phyloP scores from a whole-genome alignment of 1,140 invertebrate species.

The Sipha flava region DNA sequence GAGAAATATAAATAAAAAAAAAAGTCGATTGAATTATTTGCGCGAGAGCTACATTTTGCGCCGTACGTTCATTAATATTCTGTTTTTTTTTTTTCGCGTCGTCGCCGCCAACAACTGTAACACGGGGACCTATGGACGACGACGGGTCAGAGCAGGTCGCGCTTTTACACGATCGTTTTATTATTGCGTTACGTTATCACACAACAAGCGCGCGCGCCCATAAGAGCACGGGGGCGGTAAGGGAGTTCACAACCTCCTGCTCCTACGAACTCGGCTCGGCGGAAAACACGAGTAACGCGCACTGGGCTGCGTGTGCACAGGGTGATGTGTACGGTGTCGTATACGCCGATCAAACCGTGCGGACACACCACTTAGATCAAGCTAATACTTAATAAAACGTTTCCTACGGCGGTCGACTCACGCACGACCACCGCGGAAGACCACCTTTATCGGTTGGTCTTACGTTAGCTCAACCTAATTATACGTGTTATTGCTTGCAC shows the following conservation, averaged over 20 bases:
- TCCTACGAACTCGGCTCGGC: not conserved
- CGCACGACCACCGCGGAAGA: too few relatives aligned
- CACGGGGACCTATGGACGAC: not conserved
- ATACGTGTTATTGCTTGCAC: too few relatives aligned
- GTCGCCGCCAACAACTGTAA: not conserved
- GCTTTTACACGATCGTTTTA: conserved; percentile 17
- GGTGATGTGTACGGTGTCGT: not conserved
- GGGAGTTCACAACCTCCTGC: not conserved
- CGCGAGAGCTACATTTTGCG: not conserved
- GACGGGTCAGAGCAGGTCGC: conserved; percentile 7
- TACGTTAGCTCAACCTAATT: too few relatives aligned
- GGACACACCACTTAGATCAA: too few relatives aligned
- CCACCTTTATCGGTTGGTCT: too few relatives aligned
- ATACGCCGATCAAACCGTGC: too few relatives aligned
- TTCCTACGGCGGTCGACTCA: too few relatives aligned
- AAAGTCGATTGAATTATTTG: not conserved
- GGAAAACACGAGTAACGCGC: not conserved
- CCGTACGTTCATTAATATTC: not conserved
- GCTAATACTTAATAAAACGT: too few relatives aligned
- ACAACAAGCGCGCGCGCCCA: not conserved
- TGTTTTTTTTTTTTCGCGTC: not conserved
- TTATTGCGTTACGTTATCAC: conserved; percentile 1
- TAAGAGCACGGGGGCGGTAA: not conserved
- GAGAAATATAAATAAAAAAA: not conserved
- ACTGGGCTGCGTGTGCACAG: not conserved